Evolutionary conservation across 2,797 vertebrate species (phyloP).

Genomic region (Neostethus bicornis): DNA sequence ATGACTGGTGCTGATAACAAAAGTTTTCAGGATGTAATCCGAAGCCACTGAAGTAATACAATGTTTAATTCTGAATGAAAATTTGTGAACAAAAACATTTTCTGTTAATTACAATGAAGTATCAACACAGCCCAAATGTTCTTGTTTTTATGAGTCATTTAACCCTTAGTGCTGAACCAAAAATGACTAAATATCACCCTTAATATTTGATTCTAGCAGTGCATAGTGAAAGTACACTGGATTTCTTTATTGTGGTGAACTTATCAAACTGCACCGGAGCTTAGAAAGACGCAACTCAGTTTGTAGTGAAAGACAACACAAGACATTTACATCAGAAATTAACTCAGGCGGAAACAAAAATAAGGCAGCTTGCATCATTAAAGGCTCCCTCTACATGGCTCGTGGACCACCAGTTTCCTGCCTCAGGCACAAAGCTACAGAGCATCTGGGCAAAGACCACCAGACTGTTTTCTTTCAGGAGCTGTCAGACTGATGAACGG

Average conservation of each 20-base stretch:
- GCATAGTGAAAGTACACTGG: neutral
- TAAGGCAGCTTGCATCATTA: too few relatives aligned
- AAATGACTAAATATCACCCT: neutral
- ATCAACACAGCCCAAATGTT: neutral
- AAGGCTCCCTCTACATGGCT: neutral
- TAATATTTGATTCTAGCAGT: too few relatives aligned
- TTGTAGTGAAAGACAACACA: too few relatives aligned
- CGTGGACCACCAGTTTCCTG: too few relatives aligned
- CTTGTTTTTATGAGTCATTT: neutral
- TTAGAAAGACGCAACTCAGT: too few relatives aligned
- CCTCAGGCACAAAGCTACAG: neutral
- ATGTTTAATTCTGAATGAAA: conserved; percentile 26
- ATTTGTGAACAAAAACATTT: conserved; percentile 14
- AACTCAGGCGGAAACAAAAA: neutral
- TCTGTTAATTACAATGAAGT: neutral
- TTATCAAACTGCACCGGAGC: too few relatives aligned
- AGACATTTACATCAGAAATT: too few relatives aligned
- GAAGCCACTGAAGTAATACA: conserved; percentile 14
- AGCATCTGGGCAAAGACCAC: neutral
- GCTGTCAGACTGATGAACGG: neutral
- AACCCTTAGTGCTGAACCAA: neutral
- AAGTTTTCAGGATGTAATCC: conserved; percentile 38
- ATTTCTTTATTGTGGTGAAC: too few relatives aligned
- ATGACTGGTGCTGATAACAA: conserved; percentile 18
- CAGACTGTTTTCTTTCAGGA: neutral